phyloP scores from a whole-genome alignment of 23 tunicate genomes.

The Styela clava region DNA sequence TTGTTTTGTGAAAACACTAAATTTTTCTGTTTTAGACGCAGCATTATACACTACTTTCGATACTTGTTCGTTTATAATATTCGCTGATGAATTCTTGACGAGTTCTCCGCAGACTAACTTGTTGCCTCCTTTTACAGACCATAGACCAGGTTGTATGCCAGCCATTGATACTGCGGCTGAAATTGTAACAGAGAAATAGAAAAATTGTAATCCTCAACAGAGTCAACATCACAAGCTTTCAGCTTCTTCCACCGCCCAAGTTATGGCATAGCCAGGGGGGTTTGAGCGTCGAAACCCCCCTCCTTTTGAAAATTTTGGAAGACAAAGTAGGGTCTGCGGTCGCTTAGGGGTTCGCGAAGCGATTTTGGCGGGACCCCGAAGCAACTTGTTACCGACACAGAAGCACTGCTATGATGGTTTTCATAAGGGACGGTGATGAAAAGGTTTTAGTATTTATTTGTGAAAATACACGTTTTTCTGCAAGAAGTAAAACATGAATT shows the following conservation, averaged over 20 bases:
- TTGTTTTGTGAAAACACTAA: conserved; percentile 6
- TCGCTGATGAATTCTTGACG: conserved; percentile 40
- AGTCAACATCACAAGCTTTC: neutral
- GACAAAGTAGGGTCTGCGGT: too few relatives aligned
- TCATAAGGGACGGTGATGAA: too few relatives aligned
- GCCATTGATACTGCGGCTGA: conserved; percentile 79
- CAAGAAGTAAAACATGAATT: too few relatives aligned
- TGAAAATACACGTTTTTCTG: too few relatives aligned
- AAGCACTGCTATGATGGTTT: too few relatives aligned
- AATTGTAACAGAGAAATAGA: neutral
- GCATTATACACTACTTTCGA: conserved; percentile 24
- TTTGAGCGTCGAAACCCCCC: neutral
- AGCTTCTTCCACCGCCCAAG: too few relatives aligned
- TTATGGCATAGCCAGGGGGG: too few relatives aligned
- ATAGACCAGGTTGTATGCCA: conserved; percentile 69
- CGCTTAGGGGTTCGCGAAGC: too few relatives aligned
- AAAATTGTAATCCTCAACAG: neutral
- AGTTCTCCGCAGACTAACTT: conserved; percentile 42
- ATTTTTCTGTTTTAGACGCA: conserved; percentile 1
- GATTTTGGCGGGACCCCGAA: too few relatives aligned
- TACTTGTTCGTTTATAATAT: conserved; percentile 41
- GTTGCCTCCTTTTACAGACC: conserved; percentile 84
- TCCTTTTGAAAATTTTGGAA: too few relatives aligned
- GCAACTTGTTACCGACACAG: too few relatives aligned
- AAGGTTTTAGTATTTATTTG: too few relatives aligned